Base-by-base conservation (phyloP, 1,140 invertebrate genomes). In the Saccostrea cuccullata region DNA sequence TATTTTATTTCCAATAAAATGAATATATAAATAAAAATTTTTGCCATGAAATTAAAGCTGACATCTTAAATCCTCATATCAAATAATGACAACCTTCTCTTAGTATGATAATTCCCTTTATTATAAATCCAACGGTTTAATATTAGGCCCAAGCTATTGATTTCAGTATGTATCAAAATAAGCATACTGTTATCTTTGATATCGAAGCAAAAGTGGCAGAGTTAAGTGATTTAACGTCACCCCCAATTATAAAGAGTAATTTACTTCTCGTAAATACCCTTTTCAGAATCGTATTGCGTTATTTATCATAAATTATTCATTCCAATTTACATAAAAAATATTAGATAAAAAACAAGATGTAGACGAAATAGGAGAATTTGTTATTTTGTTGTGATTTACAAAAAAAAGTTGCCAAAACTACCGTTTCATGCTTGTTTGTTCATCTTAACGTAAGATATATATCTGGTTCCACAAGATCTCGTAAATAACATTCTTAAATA, bases 241-340 rank as follows among this genome's bases (percentile, higher is more conserved):
- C 70, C 15, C 70, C 30, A 77, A 77, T 77, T 77, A 77, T 9
- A 36, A 30, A 23, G 9, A 5, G 9, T 77, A 77, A 77, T 77
- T 30, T 77, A 30, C 70, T 77, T 77, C 70, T 77, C 70, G 9
- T 77, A 36, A 77, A 77, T 77, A 30, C 70, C 13, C 30, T 5
- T 15, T 30, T 12, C 12, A 36, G 70, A 77, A 30, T 77, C 70
- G 30, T 30, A 77, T 77, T 77, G 70, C 70, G 12, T 77, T 77
- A 77, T 77, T 77, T 77, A 77, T 77, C 70, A 77, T 77, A 77
- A 77, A 77, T 77, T 77, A 77, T 77, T 77, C 70, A 77, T 77
- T 6, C 26, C 70, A 17, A 77, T 77, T 77, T 77, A 26, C 70
- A 77, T 77, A 77, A 26, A 30, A 77, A 77, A 77, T 77, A 26